Percentiles rank a stretch among this genome's conserved stretches.
These are phyloP conservation scores for Eristalinus sepulchralis DNA, from an alignment of 2,888 invertebrate species.

Conservation along the genomic window DNA sequence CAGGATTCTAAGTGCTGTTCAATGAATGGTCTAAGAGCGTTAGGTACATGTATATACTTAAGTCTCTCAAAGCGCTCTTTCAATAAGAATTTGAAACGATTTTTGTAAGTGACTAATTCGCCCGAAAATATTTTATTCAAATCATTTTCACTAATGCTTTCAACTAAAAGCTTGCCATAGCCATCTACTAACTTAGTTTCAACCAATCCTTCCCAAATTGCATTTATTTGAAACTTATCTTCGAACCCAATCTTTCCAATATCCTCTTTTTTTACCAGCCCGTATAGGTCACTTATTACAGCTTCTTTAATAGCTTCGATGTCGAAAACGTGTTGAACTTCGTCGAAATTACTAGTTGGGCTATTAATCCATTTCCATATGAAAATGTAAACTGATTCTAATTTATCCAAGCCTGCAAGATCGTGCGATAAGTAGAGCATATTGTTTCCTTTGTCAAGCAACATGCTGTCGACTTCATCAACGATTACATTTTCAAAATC, in stretches of 20 bases:
- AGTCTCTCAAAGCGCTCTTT: background rate
- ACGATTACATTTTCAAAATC: slow-evolving; percentile 76
- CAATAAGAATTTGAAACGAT: background rate
- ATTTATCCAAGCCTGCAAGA: slow-evolving; percentile 77
- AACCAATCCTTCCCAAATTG: background rate
- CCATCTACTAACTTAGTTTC: background rate
- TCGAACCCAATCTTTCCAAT: background rate
- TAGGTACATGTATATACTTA: slow-evolving; percentile 51
- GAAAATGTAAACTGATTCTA: slow-evolving; percentile 76
- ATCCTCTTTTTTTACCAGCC: slow-evolving; percentile 1
- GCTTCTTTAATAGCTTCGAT: slow-evolving; percentile 6
- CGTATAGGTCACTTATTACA: background rate
- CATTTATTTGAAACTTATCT: background rate
- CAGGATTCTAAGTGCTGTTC: slow-evolving; percentile 57
- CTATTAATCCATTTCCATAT: slow-evolving; percentile 75
- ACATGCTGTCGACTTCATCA: slow-evolving; percentile 81
- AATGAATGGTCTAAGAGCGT: slow-evolving; percentile 49
- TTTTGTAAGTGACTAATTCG: background rate
- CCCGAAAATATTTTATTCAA: background rate
- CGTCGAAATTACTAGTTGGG: background rate
- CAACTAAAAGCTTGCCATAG: background rate
- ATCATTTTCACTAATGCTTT: background rate
- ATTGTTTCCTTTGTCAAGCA: slow-evolving; percentile 79
- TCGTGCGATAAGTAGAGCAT: slow-evolving; percentile 78
- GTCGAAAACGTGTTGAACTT: background rate